Percentiles rank a stretch among this genome's conserved stretches.
These are phyloP conservation scores for Lumbricus terrestris DNA, from an alignment of 2,888 invertebrate genomes.

Conservation along the genomic window DNA sequence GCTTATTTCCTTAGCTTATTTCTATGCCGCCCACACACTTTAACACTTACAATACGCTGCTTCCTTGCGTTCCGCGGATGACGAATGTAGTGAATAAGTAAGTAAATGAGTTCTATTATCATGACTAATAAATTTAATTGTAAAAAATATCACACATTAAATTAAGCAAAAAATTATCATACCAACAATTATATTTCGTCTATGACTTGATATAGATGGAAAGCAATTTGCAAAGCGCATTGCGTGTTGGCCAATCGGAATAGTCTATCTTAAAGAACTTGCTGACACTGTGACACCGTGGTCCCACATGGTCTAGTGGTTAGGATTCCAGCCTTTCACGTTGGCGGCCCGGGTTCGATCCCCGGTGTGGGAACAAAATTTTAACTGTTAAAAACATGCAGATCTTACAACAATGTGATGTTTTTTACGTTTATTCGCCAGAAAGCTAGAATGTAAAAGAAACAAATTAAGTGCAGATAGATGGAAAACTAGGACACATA, in stretches of 20 bases:
- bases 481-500: too few relatives aligned
- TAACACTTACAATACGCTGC: not conserved
- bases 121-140: too few relatives aligned
- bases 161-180: too few relatives aligned
- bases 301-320: not conserved
- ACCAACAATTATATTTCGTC: not conserved
- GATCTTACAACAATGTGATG: not conserved
- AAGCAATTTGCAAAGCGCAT: not conserved
- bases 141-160: too few relatives aligned
- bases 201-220: not conserved
- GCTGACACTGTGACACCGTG: not conserved
- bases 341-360: conserved; percentile 3
- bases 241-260: not conserved
- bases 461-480: too few relatives aligned
- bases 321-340: conserved; percentile 3
- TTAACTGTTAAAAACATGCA: not conserved
- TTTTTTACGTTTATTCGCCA: not conserved
- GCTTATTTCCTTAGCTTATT: too few relatives aligned
- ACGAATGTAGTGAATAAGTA: not conserved
- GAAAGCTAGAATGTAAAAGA: too few relatives aligned
- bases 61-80: not conserved
- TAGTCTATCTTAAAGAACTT: not conserved
- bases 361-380: not conserved
- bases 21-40: not conserved
- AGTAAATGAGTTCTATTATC: not conserved